Evolutionary conservation across 2,113 vertebrate genomes (phyloP).

Genomic region (Otocyon megalotis): DNA sequence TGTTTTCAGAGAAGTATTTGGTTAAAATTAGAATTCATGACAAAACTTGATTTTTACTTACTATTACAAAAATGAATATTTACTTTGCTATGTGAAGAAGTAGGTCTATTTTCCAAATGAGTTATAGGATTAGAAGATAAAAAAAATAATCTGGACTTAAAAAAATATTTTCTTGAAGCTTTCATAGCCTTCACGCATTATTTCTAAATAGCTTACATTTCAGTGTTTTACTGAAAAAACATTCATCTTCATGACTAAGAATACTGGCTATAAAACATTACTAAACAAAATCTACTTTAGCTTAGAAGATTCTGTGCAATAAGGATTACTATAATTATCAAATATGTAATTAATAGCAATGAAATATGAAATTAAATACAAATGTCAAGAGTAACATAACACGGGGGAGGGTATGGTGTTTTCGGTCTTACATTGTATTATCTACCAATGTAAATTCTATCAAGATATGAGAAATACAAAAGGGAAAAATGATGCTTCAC

Average conservation of each 20-base stretch:
- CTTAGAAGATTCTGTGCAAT: background rate
- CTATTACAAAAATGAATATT: background rate
- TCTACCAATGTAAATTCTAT: background rate
- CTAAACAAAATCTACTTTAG: conserved; percentile 26
- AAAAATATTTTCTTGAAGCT: conserved; percentile 11
- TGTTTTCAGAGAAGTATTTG: background rate
- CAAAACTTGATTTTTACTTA: background rate
- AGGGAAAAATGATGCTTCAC: background rate
- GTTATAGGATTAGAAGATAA: background rate
- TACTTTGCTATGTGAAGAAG: background rate
- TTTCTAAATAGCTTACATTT: background rate
- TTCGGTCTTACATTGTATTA: background rate
- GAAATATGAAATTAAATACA: conserved; percentile 14
- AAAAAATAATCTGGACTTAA: background rate
- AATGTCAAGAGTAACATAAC: background rate
- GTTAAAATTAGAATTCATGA: conserved; percentile 8
- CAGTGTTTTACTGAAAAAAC: conserved; percentile 27
- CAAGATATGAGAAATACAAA: conserved; percentile 2
- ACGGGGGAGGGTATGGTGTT: background rate
- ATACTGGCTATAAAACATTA: background rate
- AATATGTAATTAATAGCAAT: background rate
- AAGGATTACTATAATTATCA: background rate
- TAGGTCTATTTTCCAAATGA: background rate
- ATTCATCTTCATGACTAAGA: background rate
- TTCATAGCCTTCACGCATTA: background rate